Base-by-base conservation (phyloP, 2,797 vertebrate species). In the Sebastes vulpes region DNA sequence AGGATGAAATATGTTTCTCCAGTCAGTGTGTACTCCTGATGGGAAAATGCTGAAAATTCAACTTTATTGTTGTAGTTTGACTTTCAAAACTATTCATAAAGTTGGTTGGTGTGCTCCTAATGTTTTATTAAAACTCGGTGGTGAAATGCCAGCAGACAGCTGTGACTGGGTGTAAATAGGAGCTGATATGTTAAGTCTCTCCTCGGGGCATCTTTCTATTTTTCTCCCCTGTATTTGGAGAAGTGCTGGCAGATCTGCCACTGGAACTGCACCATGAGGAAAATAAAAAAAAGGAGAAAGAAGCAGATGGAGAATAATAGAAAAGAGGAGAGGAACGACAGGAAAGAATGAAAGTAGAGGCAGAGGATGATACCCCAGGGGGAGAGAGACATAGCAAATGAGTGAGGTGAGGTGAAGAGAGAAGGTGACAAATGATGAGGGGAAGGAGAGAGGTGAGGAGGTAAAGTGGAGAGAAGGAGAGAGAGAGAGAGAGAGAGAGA, bases 81-180 rank as follows among this genome's bases (percentile, higher is more conserved):
- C 60, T 79, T 79, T 76, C 3, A 74, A 52, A 74, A 35, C 9
- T 66, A 59, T 53, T 56, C 35, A 9, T 16, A 56, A 67, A 28
- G 32, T 6, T 64, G 2, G 11, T 66, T 35, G 25, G 14, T 26
- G 5, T 3, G 21, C 60, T 46, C 7, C 25, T 69, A 5, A 60
- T 75, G 61, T 77, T 82, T 76, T 79, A 61, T 67, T 73, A 60
- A 70, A 67, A 4, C 5, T 57, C 3, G 2, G 25, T 26, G 14
- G 11, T 38, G 71, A 80, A 66, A 56, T 35, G 52, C 12, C 28
- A 64, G 7, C 57, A 72, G 53, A 67, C 72, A 53, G 53, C 76
- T 68, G 23, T 53, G 67, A 50, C 64, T 31, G 71, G 29, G 20
- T 75, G 79, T 65, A 81, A 76, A 81, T 77, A 74, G 59, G 64